phyloP scores from a whole-genome alignment of 1,140 invertebrate species.

The Colletes gigas region DNA sequence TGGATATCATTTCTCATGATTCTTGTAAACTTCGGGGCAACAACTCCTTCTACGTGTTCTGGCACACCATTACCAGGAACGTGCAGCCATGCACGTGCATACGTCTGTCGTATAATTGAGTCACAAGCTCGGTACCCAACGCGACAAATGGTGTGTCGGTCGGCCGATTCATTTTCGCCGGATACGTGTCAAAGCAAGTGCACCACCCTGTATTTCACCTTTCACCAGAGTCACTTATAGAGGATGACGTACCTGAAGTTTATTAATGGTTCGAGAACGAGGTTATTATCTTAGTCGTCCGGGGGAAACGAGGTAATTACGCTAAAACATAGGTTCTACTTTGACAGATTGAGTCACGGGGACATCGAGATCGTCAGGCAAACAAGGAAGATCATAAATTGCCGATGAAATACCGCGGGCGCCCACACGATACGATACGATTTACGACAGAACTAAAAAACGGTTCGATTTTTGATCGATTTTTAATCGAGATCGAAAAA shows the following conservation, averaged over 20 bases:
- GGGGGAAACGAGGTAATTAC: conserved; percentile 41
- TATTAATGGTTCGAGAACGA: conserved; percentile 48
- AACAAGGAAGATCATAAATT: neutral
- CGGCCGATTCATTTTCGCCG: conserved; percentile 54
- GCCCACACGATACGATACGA: no score
- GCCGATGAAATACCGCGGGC: no score
- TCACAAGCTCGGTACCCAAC: conserved; percentile 31
- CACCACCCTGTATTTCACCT: conserved; percentile 23
- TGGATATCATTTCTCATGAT: conserved; percentile 27
- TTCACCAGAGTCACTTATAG: neutral
- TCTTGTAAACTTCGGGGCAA: conserved; percentile 3
- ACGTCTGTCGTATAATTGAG: conserved; percentile 52
- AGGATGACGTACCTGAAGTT: conserved; percentile 25
- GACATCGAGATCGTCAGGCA: neutral
- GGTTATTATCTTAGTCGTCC: conserved; percentile 39
- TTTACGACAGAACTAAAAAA: no score
- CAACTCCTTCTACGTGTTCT: neutral
- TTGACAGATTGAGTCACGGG: neutral
- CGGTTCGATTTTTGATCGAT: no score
- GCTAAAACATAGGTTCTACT: conserved; percentile 25
- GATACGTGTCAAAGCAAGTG: conserved; percentile 40
- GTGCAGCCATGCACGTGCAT: neutral
- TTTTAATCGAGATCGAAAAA: no score
- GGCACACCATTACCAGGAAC: conserved; percentile 5
- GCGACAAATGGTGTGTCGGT: conserved; percentile 57